These are phyloP conservation scores for Cyphomyrmex costatus DNA, from an alignment of 1,140 invertebrate species.

Conservation along the genomic window DNA sequence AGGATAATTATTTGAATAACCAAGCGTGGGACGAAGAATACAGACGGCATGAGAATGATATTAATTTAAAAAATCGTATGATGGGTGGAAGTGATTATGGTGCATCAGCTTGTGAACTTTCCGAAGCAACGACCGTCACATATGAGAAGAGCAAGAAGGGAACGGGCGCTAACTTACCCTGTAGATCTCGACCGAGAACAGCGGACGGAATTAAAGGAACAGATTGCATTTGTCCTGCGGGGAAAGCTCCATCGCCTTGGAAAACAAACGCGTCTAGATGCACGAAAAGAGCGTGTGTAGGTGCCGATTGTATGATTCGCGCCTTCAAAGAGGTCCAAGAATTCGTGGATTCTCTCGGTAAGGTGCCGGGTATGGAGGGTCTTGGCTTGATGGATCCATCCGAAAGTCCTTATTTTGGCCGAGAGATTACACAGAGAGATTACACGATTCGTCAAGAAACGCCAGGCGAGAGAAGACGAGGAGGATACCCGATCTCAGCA, in stretches of 20 bases:
- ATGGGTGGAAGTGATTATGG: slow-evolving; percentile 62
- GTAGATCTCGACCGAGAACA: slow-evolving; percentile 1
- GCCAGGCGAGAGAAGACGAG: neutral
- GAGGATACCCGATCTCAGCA: too few species aligned
- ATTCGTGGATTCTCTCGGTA: slow-evolving; percentile 82
- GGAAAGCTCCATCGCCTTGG: slow-evolving; percentile 51
- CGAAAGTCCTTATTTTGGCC: slow-evolving; percentile 82
- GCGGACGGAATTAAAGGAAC: slow-evolving; percentile 9
- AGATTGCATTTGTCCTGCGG: slow-evolving; percentile 69
- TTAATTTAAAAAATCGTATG: slow-evolving; percentile 45
- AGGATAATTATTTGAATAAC: slow-evolving; percentile 13
- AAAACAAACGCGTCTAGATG: slow-evolving; percentile 51
- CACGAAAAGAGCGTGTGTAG: slow-evolving; percentile 72
- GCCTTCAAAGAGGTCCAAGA: slow-evolving; percentile 80
- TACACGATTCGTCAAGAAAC: slow-evolving; percentile 37
- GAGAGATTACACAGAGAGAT: slow-evolving; percentile 58
- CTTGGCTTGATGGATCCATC: slow-evolving; percentile 81
- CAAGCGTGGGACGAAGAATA: slow-evolving; percentile 49
- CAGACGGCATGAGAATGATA: slow-evolving; percentile 46
- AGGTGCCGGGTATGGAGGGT: slow-evolving; percentile 79
- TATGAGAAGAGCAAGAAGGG: neutral
- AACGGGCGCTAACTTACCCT: neutral
- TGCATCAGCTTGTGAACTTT: neutral
- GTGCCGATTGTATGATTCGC: slow-evolving; percentile 79
- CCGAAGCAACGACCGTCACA: neutral